phyloP scores from a whole-genome alignment of 2,888 invertebrate genomes.

The Siphonodentalium dalli region DNA sequence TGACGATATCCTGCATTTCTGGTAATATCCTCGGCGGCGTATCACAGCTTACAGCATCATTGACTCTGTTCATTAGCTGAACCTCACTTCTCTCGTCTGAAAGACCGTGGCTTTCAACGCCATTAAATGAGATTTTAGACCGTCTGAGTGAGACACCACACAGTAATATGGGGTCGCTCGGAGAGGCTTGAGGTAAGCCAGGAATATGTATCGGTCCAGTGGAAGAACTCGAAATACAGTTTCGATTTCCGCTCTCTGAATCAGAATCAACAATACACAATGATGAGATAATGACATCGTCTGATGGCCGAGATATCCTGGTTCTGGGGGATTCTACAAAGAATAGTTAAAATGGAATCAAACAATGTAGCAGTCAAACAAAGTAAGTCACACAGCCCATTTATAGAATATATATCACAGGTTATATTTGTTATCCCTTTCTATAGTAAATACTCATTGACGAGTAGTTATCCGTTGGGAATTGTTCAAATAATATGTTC shows the following conservation, averaged over 20 bases:
- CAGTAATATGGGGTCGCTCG: constrained; percentile 56
- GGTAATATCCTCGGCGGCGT: constrained; percentile 68
- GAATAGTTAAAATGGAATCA: neutral
- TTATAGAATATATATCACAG: too few species aligned
- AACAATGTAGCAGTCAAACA: too few species aligned
- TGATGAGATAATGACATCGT: constrained; percentile 54
- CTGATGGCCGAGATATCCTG: too few species aligned
- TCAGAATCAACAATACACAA: constrained; percentile 66
- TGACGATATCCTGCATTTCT: constrained; percentile 49
- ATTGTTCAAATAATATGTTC: too few species aligned
- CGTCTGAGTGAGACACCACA: constrained; percentile 63
- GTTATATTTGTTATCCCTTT: too few species aligned
- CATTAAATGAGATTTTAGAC: constrained; percentile 35
- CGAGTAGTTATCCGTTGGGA: too few species aligned
- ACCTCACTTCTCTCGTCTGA: constrained; percentile 64
- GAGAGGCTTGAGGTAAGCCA: constrained; percentile 9
- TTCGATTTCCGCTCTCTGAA: too few species aligned
- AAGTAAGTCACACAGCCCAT: too few species aligned
- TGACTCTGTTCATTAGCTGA: constrained; percentile 80
- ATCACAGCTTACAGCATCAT: constrained; percentile 72
- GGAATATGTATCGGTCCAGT: too few species aligned
- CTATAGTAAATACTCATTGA: too few species aligned
- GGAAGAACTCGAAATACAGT: too few species aligned
- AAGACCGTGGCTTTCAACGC: constrained; percentile 18
- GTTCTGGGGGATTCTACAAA: neutral